These are phyloP conservation scores for Tiliacea aurago DNA, from an alignment of 2,888 invertebrate species.

Conservation along the genomic window DNA sequence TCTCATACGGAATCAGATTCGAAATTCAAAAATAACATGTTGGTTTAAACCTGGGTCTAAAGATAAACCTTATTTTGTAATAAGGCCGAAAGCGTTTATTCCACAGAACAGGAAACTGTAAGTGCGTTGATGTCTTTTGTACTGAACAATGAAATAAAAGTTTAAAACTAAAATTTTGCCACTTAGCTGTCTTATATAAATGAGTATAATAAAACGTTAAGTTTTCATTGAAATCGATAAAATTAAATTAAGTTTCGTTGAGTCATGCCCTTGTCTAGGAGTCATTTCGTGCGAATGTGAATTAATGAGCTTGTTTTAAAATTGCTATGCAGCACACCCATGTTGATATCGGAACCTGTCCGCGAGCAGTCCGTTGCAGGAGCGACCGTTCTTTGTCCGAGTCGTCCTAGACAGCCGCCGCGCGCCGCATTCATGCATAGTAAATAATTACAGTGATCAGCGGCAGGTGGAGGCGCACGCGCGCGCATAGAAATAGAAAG, in stretches of 20 bases:
- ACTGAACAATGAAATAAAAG: conserved; percentile 37
- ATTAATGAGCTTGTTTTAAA: conserved; percentile 85
- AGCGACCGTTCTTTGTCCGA: conserved; percentile 88
- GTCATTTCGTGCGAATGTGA: conserved; percentile 78
- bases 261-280: conserved; percentile 76
- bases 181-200: conserved; percentile 22
- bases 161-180: conserved; percentile 9
- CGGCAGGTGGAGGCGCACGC: conserved; percentile 89
- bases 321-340: conserved; percentile 85
- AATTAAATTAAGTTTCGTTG: conserved; percentile 63
- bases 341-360: conserved; percentile 86
- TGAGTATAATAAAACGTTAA: conserved; percentile 39
- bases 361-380: conserved; percentile 76
- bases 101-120: conserved; percentile 7
- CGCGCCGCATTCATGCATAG: conserved; percentile 89
- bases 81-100: not conserved
- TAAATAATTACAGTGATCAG: conserved; percentile 90
- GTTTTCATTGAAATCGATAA: conserved; percentile 59
- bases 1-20: too few species aligned
- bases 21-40: too few species aligned
- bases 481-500: conserved; percentile 90
- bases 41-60: too few species aligned
- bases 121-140: conserved; percentile 73
- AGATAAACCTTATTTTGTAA: too few species aligned
- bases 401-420: conserved; percentile 87